Base-by-base conservation (phyloP, 2,888 invertebrate genomes). In the Chrysolina haemoptera region DNA sequence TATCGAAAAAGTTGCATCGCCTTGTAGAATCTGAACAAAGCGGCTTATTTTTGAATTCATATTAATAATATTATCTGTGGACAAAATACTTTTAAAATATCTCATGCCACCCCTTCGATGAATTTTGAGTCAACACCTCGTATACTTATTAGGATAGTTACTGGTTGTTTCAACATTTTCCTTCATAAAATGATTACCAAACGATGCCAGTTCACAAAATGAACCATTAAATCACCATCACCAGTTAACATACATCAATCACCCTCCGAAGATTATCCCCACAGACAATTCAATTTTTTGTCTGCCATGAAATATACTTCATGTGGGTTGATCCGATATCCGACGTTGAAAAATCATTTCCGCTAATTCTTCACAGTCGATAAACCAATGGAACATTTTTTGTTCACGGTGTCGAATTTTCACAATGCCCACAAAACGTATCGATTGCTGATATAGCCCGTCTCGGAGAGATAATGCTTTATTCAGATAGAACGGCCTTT, bases 331-430 rank as follows among this genome's bases (percentile, higher is more conserved):
- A 27, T 27, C 27, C 27, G 18, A 53, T 12, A 53, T 53, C 53
- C 53, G 18, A 20, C 20, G 18, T 20, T 20, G 20, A 53, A 53
- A 53, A 53, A 53, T 53, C 22, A 10, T 53, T 53, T 53, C 18
- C 53, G 9, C 53, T 53, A 53, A 53, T 53, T 53, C 53, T 53
- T 53, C 53, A 53, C 53, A 53, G 53, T 53, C 53, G 53, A 53
- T 53, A 18, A 53, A 20, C 53, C 11, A 20, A 5, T 12, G 11
- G 20, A 20, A 5, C 53, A 53, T 22, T 53, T 53, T 53, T 53
- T 53, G 53, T 12, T 12, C 53, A 53, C 53, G 11, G 18, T 53
- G 53, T 20, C 11, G 53, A 22, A 11, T 53, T 53, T 53, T 20
- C n/a, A 53, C 53, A 53, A 53, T 53, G 12, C 53, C 11, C 5